Conservation (phyloP, 2,797 vertebrate species). For the Acanthis flammea region DNA sequence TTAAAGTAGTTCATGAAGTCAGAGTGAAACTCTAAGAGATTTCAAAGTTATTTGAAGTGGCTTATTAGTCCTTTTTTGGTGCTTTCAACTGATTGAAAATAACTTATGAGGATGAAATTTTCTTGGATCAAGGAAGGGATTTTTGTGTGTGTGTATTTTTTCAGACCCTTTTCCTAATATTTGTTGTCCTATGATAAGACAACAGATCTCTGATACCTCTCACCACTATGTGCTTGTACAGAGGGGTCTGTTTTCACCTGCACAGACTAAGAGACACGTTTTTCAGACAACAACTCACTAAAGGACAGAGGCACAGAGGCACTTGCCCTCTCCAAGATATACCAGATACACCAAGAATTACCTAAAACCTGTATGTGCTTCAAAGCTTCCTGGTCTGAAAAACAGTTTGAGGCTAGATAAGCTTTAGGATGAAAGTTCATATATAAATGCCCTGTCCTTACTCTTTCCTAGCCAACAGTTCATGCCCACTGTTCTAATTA, state of each 20-base stretch:
- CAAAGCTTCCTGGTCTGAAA: neutral
- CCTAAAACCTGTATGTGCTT: neutral
- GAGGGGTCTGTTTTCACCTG: neutral
- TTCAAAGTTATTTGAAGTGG: neutral
- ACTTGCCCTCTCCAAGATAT: neutral
- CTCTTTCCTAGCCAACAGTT: neutral
- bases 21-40: neutral
- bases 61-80: neutral
- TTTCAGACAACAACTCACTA: neutral
- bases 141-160: neutral
- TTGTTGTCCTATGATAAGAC: neutral
- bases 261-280: neutral
- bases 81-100: neutral
- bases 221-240: neutral
- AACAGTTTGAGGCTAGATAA: neutral
- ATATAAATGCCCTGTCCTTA: neutral
- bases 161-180: neutral
- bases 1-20: neutral
- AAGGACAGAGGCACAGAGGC: neutral
- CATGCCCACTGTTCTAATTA: neutral
- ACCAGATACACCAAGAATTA: neutral
- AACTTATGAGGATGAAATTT: neutral
- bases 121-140: neutral
- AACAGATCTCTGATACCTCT: neutral
- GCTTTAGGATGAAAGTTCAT: neutral